phyloP scores from a whole-genome alignment of 2,888 invertebrate genomes.

The Globia sparganii region DNA sequence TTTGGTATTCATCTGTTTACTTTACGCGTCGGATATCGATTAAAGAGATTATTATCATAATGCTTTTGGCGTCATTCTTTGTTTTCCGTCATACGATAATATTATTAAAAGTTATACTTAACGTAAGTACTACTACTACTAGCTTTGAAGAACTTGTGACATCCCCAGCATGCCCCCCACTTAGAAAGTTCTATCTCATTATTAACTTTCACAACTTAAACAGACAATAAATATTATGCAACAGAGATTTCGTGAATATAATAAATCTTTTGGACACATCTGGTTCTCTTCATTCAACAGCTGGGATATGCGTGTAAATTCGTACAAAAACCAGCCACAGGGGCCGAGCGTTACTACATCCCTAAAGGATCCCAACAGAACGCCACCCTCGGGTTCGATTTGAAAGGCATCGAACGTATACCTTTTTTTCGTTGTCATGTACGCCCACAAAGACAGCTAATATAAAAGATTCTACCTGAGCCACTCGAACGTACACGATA shows the following conservation, averaged over 20 bases:
- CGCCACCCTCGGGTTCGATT: conserved; percentile 74
- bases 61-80: conserved; percentile 13
- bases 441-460: conserved; percentile 67
- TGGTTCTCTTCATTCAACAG: conserved; percentile 78
- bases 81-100: conserved; percentile 13
- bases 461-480: conserved; percentile 75
- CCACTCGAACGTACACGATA: conserved; percentile 57
- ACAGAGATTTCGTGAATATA: conserved; percentile 59
- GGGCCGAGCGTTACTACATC: conserved; percentile 54
- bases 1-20: conserved; percentile 37
- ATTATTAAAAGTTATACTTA: conserved; percentile 32
- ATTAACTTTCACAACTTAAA: conserved; percentile 43
- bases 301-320: conserved; percentile 70
- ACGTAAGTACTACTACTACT: background rate
- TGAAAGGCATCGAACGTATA: conserved; percentile 70
- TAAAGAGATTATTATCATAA: conserved; percentile 27
- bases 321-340: conserved; percentile 71
- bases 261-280: conserved; percentile 72
- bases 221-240: conserved; percentile 50
- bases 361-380: conserved; percentile 75
- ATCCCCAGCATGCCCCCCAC: background rate
- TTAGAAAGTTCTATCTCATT: conserved; percentile 51
- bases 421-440: conserved; percentile 70
- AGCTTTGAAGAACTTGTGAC: conserved; percentile 1
- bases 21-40: conserved; percentile 39